Base-by-base conservation (phyloP, 2,113 vertebrate genomes). In the Vidua macroura region DNA sequence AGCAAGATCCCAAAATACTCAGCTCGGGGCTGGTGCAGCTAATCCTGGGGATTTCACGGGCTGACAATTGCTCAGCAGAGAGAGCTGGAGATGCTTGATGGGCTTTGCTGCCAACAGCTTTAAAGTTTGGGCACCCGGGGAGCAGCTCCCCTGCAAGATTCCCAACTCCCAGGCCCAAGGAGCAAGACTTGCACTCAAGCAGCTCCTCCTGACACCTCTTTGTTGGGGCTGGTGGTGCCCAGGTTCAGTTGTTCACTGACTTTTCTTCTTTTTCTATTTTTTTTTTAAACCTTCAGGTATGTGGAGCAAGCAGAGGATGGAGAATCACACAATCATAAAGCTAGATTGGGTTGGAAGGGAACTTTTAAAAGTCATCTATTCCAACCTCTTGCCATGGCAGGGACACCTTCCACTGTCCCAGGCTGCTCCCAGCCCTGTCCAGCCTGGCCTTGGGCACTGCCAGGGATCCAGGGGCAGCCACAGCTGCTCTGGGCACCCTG, bases 1-100 rank as follows among this genome's bases (percentile, higher is more conserved):
- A 95, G 75, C 52, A 56, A 94, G 87, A 67, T 63, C 80, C 68
- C 67, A 91, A 92, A 94, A 83, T 44, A 91, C 67, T 67, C 77
- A 22, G 74, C 76, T 77, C 35, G 6, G 62, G 87, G 83, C 22
- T 84, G 79, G 56, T 68, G 77, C 82, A 83, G 90, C 78, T 94
- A 60, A 89, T 90, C 77, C 93, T 2, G 0, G 6, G 46, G 46
- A 70, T 86, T 85, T 87, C 88, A 89, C 0, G 1, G 49, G 23
- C 94, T 89, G 59, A 66, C 70, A 83, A 20, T 16, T 1, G 8
- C 6, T 73, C 82, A 95, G 84, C 67, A 43, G 33, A 85, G 19
- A 58, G 37, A 75, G 46, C n/a, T 55, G n/a, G 35, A 67, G 75
- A 55, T 13, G 56, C 28, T 69, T 9, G 0, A 52, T 6, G 69